These are phyloP conservation scores for Sinotaia quadrata DNA, from an alignment of 2,888 invertebrate genomes.

Conservation along the genomic window DNA sequence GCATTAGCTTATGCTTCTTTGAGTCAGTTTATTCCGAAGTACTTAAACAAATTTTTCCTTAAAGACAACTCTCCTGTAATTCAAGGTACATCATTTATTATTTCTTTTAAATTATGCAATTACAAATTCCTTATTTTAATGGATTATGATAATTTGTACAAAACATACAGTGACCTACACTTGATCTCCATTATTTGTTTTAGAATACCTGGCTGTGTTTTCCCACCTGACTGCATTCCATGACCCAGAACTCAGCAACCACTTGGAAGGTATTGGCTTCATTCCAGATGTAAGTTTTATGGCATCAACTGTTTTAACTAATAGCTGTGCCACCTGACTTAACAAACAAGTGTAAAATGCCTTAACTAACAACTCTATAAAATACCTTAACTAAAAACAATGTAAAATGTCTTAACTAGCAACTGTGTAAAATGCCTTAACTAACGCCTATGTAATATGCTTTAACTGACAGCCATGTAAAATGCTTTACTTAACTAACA, in stretches of 20 bases:
- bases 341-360: too few relatives aligned
- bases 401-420: background rate
- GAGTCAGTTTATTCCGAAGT: slow-evolving; percentile 95
- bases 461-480: too few relatives aligned
- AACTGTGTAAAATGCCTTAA: background rate
- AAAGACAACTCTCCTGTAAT: slow-evolving; percentile 97
- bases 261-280: slow-evolving; percentile 92
- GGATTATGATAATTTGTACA: background rate
- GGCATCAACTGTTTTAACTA: too few relatives aligned
- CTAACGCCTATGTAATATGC: too few relatives aligned
- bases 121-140: background rate
- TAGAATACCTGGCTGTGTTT: slow-evolving; percentile 95
- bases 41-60: slow-evolving; percentile 95
- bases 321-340: too few relatives aligned
- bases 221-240: slow-evolving; percentile 96
- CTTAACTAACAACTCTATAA: background rate
- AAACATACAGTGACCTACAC: background rate
- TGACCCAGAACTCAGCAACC: slow-evolving; percentile 92
- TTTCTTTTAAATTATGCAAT: slow-evolving; percentile 1
- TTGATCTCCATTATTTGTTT: slow-evolving; percentile 40
- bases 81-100: slow-evolving; percentile 76
- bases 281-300: slow-evolving; percentile 82
- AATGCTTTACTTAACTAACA: too few relatives aligned
- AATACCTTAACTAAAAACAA: background rate
- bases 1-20: slow-evolving; percentile 95